A percentile compares a stretch with the other conserved stretches of the same genome.
Conservation (phyloP, 2,888 invertebrate genomes). For the Celastrina argiolus region DNA sequence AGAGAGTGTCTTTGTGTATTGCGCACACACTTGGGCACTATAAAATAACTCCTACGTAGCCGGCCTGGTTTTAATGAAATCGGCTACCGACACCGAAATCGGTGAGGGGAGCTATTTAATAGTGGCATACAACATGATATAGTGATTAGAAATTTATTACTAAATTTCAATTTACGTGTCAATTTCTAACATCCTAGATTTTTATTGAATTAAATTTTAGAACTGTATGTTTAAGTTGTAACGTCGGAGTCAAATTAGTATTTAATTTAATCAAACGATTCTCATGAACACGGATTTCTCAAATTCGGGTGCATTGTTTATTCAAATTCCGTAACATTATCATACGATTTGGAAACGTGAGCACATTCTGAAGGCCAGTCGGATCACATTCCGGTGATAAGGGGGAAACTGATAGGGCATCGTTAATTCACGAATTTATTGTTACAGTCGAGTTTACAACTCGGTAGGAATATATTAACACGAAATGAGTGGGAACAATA, state of each 20-base stretch:
- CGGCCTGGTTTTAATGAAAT: too few relatives aligned
- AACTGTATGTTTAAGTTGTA: too few relatives aligned
- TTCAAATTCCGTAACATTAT: not conserved
- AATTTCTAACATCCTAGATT: too few relatives aligned
- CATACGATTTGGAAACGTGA: slow-evolving; percentile 18
- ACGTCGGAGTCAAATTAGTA: not conserved
- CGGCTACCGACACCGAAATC: too few relatives aligned
- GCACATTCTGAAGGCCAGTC: slow-evolving; percentile 17
- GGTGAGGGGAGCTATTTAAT: too few relatives aligned
- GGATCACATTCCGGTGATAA: slow-evolving; percentile 21
- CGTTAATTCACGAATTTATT: slow-evolving; percentile 16
- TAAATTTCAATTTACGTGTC: too few relatives aligned
- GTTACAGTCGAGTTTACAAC: not conserved
- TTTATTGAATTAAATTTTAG: too few relatives aligned
- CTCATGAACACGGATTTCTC: not conserved
- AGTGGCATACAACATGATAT: too few relatives aligned
- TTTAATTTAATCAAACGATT: not conserved
- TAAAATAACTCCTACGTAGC: too few relatives aligned
- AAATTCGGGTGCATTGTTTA: slow-evolving; percentile 7
- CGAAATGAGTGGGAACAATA: not conserved
- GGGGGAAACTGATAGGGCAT: slow-evolving; percentile 13
- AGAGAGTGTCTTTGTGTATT: too few relatives aligned
- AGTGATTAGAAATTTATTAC: too few relatives aligned
- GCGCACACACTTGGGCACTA: too few relatives aligned
- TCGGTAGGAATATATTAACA: slow-evolving; percentile 1